Conservation (phyloP, 2,888 invertebrate species). For the Harpalus rubripes region DNA sequence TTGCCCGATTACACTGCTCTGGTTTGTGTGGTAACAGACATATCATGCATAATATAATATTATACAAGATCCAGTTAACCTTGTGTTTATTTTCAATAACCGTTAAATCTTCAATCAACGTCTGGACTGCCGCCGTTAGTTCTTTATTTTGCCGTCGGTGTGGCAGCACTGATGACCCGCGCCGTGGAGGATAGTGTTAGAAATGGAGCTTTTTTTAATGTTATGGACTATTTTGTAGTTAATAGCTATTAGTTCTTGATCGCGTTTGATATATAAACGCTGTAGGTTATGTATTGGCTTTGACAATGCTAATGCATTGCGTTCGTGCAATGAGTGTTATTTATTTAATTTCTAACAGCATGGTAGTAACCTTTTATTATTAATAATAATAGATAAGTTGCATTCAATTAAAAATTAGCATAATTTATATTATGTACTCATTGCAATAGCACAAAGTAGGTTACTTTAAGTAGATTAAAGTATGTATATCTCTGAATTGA, state of each 20-base stretch:
- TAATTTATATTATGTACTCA: not conserved
- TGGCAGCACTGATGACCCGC: conserved; percentile 49
- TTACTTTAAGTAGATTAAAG: not conserved
- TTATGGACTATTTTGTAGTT: conserved; percentile 28
- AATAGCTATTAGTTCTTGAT: conserved; percentile 36
- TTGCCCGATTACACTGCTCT: conserved; percentile 46
- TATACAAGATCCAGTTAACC: conserved; percentile 66
- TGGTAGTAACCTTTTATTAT: not conserved
- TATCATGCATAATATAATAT: conserved; percentile 65
- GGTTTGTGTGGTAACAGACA: conserved; percentile 59
- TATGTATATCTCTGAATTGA: not conserved
- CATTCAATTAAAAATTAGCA: not conserved
- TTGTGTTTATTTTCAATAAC: conserved; percentile 66
- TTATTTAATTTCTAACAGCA: conserved; percentile 3
- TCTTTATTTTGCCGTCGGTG: conserved; percentile 60
- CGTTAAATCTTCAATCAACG: conserved; percentile 65
- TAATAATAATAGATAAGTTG: conserved; percentile 7
- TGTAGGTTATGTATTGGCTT: conserved; percentile 23
- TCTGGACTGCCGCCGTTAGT: conserved; percentile 57
- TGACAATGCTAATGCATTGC: conserved; percentile 13
- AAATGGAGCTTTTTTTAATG: conserved; percentile 24
- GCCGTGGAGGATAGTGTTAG: conserved; percentile 18
- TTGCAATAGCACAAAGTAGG: not conserved
- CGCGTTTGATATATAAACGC: conserved; percentile 29
- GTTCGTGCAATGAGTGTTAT: not conserved